Percentiles rank a stretch among this genome's conserved stretches.
Conservation (phyloP, 2,797 vertebrate genomes). For the Coreius guichenoti region DNA sequence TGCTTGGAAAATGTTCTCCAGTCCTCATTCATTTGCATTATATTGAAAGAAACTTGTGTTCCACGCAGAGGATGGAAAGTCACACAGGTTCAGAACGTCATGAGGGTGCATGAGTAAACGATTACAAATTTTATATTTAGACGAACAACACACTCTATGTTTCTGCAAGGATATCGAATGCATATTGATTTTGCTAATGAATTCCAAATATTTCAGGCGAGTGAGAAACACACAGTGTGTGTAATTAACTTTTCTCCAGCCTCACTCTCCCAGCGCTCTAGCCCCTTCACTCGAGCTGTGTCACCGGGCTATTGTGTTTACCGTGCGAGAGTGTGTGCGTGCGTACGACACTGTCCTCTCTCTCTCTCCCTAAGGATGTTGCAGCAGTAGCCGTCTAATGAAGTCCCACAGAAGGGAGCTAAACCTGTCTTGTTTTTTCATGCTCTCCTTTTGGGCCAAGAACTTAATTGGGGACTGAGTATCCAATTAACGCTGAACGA, state of each 20-base stretch:
- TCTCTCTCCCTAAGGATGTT: conserved; percentile 69
- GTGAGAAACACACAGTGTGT: conserved; percentile 42
- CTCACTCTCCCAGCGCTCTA: conserved; percentile 47
- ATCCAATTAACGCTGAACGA: conserved; percentile 84
- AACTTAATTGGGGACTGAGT: conserved; percentile 89
- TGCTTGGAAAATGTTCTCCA: not conserved
- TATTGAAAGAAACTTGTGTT: not conserved
- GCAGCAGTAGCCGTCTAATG: conserved; percentile 74
- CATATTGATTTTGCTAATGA: conserved; percentile 66
- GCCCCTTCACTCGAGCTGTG: conserved; percentile 46
- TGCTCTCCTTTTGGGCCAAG: conserved; percentile 81
- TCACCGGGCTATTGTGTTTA: conserved; percentile 63
- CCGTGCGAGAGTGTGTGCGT: conserved; percentile 43
- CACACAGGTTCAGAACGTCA: not conserved
- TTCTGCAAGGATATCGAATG: conserved; percentile 51
- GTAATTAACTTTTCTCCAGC: conserved; percentile 35
- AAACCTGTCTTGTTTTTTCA: conserved; percentile 76
- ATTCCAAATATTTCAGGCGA: conserved; percentile 62
- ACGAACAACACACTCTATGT: conserved; percentile 10
- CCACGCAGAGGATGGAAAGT: not conserved
- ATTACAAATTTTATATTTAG: not conserved
- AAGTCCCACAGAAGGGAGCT: conserved; percentile 74
- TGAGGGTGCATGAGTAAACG: not conserved
- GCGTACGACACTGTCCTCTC: conserved; percentile 56
- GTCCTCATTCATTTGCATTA: not conserved